phyloP scores from a whole-genome alignment of 37 sponge, comb jelly and placozoan genomes.

The Sycon ciliatum region DNA sequence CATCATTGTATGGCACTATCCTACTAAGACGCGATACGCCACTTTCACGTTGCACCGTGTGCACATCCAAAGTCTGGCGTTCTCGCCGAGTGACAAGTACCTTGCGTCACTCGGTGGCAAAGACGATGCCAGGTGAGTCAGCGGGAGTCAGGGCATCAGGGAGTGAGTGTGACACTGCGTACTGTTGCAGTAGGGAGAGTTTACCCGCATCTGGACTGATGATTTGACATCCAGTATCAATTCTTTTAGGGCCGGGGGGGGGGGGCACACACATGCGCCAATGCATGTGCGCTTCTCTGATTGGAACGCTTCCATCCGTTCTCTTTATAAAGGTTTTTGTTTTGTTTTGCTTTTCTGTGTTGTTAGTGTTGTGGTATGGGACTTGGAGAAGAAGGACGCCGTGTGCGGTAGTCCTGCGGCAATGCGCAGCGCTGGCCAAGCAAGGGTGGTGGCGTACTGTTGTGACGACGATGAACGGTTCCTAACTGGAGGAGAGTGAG shows the following conservation, averaged over 20 bases:
- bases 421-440: slow-evolving; percentile 80
- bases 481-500: slow-evolving; percentile 95
- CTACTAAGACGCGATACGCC: slow-evolving; percentile 38
- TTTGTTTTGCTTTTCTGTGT: neutral
- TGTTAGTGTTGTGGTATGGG: slow-evolving; percentile 86
- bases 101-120: slow-evolving; percentile 87
- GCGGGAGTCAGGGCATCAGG: too few relatives aligned
- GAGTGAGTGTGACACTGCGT: too few relatives aligned
- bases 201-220: too few relatives aligned
- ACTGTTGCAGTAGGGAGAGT: too few relatives aligned
- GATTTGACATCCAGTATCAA: too few relatives aligned
- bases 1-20: slow-evolving; percentile 89
- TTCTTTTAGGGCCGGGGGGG: too few relatives aligned
- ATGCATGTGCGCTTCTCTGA: neutral
- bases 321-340: neutral
- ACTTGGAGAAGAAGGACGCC: slow-evolving; percentile 67
- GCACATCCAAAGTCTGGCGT: slow-evolving; percentile 84
- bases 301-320: neutral
- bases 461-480: slow-evolving; percentile 62
- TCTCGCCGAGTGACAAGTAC: slow-evolving; percentile 86
- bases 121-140: slow-evolving; percentile 71
- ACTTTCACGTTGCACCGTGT: slow-evolving; percentile 86
- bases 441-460: slow-evolving; percentile 60
- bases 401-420: slow-evolving; percentile 88
- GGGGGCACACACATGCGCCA: neutral